phyloP scores from a whole-genome alignment of 2,797 vertebrate species.

The Heliangelus exortis region DNA sequence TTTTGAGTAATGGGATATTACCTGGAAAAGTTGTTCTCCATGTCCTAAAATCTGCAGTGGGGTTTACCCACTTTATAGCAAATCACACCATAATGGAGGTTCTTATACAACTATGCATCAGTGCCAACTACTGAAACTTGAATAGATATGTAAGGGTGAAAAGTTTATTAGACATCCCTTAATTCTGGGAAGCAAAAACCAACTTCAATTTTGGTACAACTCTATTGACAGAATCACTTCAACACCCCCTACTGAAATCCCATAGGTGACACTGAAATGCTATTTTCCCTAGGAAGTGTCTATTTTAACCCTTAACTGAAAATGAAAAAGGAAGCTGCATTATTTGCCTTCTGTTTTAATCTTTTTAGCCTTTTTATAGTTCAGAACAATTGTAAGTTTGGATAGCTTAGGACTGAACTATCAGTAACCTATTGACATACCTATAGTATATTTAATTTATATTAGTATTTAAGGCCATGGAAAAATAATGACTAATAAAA shows the following conservation, averaged over 20 bases:
- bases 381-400: background rate
- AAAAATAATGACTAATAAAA: background rate
- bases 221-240: background rate
- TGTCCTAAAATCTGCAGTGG: background rate
- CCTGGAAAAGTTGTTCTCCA: background rate
- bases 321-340: background rate
- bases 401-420: background rate
- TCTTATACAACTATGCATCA: background rate
- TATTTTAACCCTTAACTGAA: background rate
- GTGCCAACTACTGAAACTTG: background rate
- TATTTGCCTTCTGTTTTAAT: background rate
- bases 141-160: background rate
- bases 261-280: background rate
- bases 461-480: background rate
- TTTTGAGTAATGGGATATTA: background rate
- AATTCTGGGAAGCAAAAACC: background rate
- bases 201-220: background rate
- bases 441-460: background rate
- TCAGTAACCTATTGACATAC: background rate
- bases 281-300: background rate
- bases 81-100: background rate
- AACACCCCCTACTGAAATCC: background rate
- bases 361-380: background rate
- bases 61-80: background rate
- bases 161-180: background rate